phyloP scores from a whole-genome alignment of 2,888 invertebrate genomes.

The Drosophila mettleri region DNA sequence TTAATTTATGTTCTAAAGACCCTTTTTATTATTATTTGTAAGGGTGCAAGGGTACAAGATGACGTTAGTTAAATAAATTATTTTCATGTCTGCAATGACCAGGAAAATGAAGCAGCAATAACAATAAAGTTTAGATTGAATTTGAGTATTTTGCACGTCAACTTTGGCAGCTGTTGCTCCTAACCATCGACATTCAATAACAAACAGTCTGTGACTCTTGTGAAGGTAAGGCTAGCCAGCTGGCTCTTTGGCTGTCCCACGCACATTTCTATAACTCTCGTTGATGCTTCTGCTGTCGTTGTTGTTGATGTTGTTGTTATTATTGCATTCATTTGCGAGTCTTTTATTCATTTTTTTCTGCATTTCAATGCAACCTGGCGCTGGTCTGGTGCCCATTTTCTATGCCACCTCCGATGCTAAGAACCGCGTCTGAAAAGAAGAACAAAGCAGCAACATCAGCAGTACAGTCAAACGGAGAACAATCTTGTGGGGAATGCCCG shows the following conservation, averaged over 20 bases:
- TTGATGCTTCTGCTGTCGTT: conserved; percentile 34
- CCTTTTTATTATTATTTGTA: neutral
- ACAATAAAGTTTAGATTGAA: conserved; percentile 76
- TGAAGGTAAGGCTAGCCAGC: conserved; percentile 33
- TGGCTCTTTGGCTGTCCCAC: conserved; percentile 63
- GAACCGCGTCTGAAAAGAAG: conserved; percentile 50
- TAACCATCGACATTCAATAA: conserved; percentile 26
- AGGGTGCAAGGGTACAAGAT: conserved; percentile 22
- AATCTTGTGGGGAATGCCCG: neutral
- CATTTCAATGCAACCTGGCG: conserved; percentile 61
- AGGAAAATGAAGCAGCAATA: conserved; percentile 49
- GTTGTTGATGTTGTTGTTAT: conserved; percentile 63
- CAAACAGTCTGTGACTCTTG: conserved; percentile 31
- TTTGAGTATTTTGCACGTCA: conserved; percentile 54
- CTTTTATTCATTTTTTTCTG: conserved; percentile 76
- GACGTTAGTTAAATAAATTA: conserved; percentile 70
- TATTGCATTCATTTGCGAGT: conserved; percentile 74
- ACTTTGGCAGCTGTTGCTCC: conserved; percentile 18
- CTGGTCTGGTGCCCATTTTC: conserved; percentile 50
- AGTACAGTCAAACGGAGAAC: conserved; percentile 44
- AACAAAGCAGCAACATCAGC: conserved; percentile 48
- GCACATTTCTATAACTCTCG: conserved; percentile 68
- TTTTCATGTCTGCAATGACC: conserved; percentile 65
- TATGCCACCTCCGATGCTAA: conserved; percentile 62
- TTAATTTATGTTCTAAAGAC: no score